Evolutionary conservation across 2,113 vertebrate genomes (phyloP).

Genomic region (Macrotis lagotis): DNA sequence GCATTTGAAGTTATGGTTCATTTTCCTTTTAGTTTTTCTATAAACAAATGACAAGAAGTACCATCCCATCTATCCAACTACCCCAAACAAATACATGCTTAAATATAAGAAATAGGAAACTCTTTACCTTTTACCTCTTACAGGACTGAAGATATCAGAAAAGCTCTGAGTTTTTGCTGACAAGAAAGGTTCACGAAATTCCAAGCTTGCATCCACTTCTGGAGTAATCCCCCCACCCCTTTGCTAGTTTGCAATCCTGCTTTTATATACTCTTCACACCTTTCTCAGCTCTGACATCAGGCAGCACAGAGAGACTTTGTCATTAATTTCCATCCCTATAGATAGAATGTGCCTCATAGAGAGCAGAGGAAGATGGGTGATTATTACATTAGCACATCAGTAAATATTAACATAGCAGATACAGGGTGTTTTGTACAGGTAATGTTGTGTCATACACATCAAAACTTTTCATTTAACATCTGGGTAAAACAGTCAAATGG

Average conservation of each 20-base stretch:
- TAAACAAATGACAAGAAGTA: conserved; percentile 30
- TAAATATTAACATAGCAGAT: conserved; percentile 67
- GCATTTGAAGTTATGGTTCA: neutral
- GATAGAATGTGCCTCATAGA: conserved; percentile 68
- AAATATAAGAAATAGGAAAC: conserved; percentile 42
- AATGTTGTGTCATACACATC: conserved; percentile 34
- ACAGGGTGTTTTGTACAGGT: conserved; percentile 12
- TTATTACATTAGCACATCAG: conserved; percentile 38
- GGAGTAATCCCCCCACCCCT: conserved; percentile 49
- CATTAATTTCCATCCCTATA: conserved; percentile 62
- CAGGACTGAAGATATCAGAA: conserved; percentile 49
- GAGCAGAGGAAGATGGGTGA: conserved; percentile 66
- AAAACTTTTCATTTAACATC: conserved; percentile 26
- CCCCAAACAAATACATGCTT: conserved; percentile 23
- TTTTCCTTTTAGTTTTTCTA: conserved; percentile 17
- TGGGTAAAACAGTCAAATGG: conserved; percentile 62
- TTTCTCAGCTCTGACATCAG: conserved; percentile 82
- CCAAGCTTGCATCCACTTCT: conserved; percentile 60
- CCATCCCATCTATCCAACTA: neutral
- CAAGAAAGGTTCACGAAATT: conserved; percentile 48
- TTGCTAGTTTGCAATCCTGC: conserved; percentile 50
- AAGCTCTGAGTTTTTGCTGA: conserved; percentile 39
- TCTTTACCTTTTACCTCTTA: conserved; percentile 80
- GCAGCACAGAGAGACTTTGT: conserved; percentile 68
- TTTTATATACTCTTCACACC: conserved; percentile 80